These are phyloP conservation scores for Sceloporus undulatus DNA, from an alignment of 2,113 vertebrate species.

Conservation along the genomic window DNA sequence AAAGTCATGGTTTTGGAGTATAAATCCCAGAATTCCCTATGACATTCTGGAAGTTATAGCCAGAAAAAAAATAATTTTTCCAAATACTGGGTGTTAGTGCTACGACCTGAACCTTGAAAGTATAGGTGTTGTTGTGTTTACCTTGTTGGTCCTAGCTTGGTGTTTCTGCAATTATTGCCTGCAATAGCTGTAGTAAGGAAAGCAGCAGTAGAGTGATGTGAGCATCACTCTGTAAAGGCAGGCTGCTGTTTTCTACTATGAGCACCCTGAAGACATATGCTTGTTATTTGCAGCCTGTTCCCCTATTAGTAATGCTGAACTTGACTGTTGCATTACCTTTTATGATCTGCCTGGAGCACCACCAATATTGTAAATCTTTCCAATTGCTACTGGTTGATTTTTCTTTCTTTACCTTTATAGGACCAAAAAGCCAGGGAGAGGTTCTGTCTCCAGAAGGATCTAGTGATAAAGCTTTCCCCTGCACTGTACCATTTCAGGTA, in stretches of 20 bases:
- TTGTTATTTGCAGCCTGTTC: neutral
- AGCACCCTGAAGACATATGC: rapidly evolving
- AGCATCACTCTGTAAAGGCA: neutral
- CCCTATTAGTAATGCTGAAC: neutral
- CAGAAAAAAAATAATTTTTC: no score
- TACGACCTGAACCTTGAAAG: no score
- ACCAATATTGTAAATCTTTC: neutral
- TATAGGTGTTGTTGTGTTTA: neutral
- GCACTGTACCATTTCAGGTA: neutral
- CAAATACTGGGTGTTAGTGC: neutral
- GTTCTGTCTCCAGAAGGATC: neutral
- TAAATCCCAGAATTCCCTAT: no score
- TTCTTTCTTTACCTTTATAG: neutral
- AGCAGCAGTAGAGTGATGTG: neutral
- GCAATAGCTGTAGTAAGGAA: neutral
- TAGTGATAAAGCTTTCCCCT: neutral
- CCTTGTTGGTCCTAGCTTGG: no score
- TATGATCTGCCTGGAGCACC: neutral
- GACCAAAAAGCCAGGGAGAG: neutral
- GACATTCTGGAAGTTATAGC: no score
- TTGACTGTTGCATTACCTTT: rapidly evolving
- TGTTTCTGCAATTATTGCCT: neutral
- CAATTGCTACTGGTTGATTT: neutral
- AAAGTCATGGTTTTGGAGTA: no score
- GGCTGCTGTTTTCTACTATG: neutral